Base-by-base conservation (phyloP, 2,797 vertebrate species). In the Furcifer pardalis region DNA sequence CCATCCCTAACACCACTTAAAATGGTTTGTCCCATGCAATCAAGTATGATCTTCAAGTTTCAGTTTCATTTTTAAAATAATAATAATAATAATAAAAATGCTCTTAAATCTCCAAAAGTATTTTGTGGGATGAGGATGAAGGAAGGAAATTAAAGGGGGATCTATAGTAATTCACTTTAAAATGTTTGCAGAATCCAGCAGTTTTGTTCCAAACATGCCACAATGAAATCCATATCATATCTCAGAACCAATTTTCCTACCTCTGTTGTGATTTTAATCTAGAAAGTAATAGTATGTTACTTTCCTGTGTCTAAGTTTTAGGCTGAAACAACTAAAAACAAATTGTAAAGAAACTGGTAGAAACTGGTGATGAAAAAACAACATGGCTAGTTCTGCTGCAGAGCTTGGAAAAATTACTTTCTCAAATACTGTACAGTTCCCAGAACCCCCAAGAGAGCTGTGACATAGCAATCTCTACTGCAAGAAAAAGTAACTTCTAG, bases 21-120 rank as follows among this genome's bases (percentile, higher is more conserved):
- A 95, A 90, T 87, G 89, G 84, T 92, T 90, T 92, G 91, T 94
- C 92, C 93, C 95, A 79, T 93, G 92, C 91, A 95, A 95, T 94
- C 94, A 94, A 95, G 92, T 93, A 84, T 87, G 95, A 94, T 95
- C 92, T 90, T 79, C 77, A 89, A 93, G 88, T 90, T 93, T 95
- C 91, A 77, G 93, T 93, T 93, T 83, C 30, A 19, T 6, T 93
- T 15, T 93, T 56, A 8, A 83, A 88, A 90, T 85, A 65, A n/a
- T n/a, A 77, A 23, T 92, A 94, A n/a, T 86, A 93, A 94, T 87
- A 94, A 92, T 92, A 88, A 93, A 56, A 83, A 60, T 49, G 83
- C 85, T 8, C 52, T 77, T 86, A 86, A 86, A 76, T 77, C 74
- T 94, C 92, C 92, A 87, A 92, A 86, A 88, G 59, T 68, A 85